Base-by-base conservation (phyloP, 2,888 invertebrate genomes). In the Chaetoderma sp. region DNA sequence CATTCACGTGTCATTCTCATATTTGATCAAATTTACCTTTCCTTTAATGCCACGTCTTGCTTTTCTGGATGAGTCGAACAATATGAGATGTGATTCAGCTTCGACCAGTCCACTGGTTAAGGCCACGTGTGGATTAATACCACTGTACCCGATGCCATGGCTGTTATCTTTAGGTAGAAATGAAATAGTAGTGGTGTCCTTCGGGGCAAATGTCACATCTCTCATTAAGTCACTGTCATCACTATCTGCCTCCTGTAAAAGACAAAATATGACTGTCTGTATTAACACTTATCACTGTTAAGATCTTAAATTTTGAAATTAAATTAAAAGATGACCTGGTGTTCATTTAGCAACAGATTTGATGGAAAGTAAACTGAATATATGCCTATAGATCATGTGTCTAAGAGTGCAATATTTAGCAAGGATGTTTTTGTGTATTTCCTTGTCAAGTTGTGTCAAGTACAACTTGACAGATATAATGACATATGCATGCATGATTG, bases 151-250 rank as follows among this genome's bases (percentile, higher is more conserved):
- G 27, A 89, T 76, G 4, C 89, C 89, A 77, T 88, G 87, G 27
- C 81, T 75, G 77, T 98, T 93, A 72, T 89, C 90, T 87, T 98
- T 98, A 36, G 93, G 91, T 32, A 88, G 88, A 60, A 91, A 89
- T 23, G 92, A 87, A 77, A 92, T 92, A 16, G 83, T 82, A 30
- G 74, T 72, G 1, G 92, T 90, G 74, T 93, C 93, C 63, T 78
- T 78, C 4, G 84, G 84, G 21, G 83, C 82, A 77, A 81, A 84
- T 30, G 81, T 82, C 32, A 84, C 63, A 49, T 77, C 72, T 32
- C 73, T 67, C n/a, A 72, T 50, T 36, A 70, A 57, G 30, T 78
- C 58, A 16, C 18, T n/a, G n/a, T n/a, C 32, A n/a, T 67, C 78
- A 32, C 74, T 74, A 57, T 80, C 81, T 27, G 78, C 63, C 23